Evolutionary conservation across 2,113 vertebrate species (phyloP), one percentile per base, ranked within the genome.

Genomic region (Equus quagga): DNA sequence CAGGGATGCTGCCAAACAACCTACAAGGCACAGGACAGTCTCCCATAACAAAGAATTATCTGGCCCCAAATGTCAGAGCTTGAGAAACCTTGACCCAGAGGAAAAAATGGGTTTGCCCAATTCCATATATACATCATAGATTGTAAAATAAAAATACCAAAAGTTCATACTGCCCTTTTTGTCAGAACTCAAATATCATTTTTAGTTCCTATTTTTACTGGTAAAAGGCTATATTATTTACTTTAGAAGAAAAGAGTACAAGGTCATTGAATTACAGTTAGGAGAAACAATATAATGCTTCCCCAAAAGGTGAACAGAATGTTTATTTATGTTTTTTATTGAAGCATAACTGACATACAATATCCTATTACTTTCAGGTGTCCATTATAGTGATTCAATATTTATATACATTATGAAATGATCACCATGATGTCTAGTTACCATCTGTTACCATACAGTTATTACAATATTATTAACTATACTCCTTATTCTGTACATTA

Each of bases 121-220:
- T 62, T 87, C 60, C 49, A 46, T 36, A 56, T 4, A 80, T 11
- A 78, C 18, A 62, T 23, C 7, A 19, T 6, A 49, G 14, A 80
- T 3, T 8, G 2, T 49, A 93, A 81, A 94, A 81, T 14, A 92
- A 85, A 67, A 54, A 84, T 49, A 85, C 19, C 21, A 41, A 76
- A 84, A 93, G 14, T 83, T 89, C 3, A 72, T 73, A 65, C 28
- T 92, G n/a, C 51, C 21, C 19, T 85, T 90, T 76, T 46, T 72
- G 46, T 91, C n/a, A 80, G 21, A 96, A 93, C 73, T 93, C 65
- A 84, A 56, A 49, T 82, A 94, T n/a, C 13, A 9, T 15, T 90
- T 60, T 88, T 94, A 65, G 62, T 18, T 67, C 15, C 58, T 82
- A 72, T 23, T 91, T 94, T 92, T 94, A 70, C 44, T 87, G 18